Evolutionary conservation across 2,888 invertebrate genomes (phyloP).

Genomic region (Syritta pipiens): DNA sequence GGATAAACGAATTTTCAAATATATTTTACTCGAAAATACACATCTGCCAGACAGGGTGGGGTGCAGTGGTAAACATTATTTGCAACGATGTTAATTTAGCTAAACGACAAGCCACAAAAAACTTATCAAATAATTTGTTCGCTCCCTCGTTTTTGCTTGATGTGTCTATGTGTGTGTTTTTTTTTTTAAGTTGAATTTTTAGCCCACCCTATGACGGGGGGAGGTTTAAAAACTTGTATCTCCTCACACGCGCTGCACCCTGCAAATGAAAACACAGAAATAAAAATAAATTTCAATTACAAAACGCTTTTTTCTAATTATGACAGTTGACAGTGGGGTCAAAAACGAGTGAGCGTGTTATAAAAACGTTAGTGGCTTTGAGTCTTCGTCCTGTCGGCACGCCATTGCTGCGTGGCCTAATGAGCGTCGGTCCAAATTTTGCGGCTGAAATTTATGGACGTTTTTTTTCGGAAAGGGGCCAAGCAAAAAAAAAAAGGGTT

Average conservation of each 20-base stretch:
- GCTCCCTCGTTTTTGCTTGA: background rate
- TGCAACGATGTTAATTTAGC: conserved; percentile 43
- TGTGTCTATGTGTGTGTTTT: background rate
- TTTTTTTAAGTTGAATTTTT: conserved; percentile 1
- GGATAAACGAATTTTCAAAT: conserved; percentile 2
- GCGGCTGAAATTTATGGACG: conserved; percentile 35
- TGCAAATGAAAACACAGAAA: background rate
- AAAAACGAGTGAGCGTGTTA: background rate
- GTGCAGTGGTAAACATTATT: conserved; percentile 22
- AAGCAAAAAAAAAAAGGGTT: conserved; percentile 47
- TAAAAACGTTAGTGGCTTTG: background rate
- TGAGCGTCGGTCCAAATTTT: conserved; percentile 32
- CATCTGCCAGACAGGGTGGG: background rate
- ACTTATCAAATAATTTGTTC: conserved; percentile 31
- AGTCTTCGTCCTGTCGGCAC: background rate
- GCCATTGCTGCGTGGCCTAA: conserved; percentile 4
- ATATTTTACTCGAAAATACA: conserved; percentile 5
- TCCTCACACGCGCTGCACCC: background rate
- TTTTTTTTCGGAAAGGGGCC: no score
- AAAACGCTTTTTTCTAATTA: conserved; percentile 28
- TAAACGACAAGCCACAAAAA: conserved; percentile 34
- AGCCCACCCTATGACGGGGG: background rate
- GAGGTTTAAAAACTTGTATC: background rate
- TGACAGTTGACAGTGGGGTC: conserved; percentile 13
- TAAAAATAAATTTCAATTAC: conserved; percentile 42